Evolutionary conservation across 1,140 invertebrate species (phyloP).

Genomic region (Cyclina sinensis): DNA sequence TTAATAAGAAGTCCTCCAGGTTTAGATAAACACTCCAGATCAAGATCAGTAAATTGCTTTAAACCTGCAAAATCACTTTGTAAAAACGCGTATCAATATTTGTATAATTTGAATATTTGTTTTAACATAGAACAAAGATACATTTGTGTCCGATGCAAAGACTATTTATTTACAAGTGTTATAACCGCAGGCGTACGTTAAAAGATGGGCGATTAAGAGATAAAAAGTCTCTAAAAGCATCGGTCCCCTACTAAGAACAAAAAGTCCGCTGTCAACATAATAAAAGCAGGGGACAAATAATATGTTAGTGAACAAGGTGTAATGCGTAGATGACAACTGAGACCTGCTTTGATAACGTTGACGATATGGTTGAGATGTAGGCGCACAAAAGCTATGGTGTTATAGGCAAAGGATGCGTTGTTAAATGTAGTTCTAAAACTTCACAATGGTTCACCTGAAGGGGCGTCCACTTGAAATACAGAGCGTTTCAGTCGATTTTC

Average conservation of each 20-base stretch:
- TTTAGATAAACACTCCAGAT: slow-evolving; percentile 39
- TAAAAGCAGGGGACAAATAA: slow-evolving; percentile 23
- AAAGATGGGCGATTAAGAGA: slow-evolving; percentile 12
- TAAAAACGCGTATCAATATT: slow-evolving; percentile 20
- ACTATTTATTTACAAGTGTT: slow-evolving; percentile 15
- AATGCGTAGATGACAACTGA: not conserved
- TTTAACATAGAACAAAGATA: slow-evolving; percentile 17
- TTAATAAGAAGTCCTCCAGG: not conserved
- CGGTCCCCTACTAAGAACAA: slow-evolving; percentile 34
- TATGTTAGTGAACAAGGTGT: not conserved
- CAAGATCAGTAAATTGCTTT: not conserved
- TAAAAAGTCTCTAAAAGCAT: not conserved
- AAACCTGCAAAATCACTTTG: not conserved
- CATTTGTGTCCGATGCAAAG: not conserved
- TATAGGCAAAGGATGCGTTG: slow-evolving; percentile 13
- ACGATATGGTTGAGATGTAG: not conserved
- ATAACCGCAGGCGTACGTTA: not conserved
- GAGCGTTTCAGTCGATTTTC: not conserved
- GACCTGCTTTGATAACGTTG: not conserved
- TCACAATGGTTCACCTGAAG: slow-evolving; percentile 31
- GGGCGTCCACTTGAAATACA: not conserved
- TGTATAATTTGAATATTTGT: slow-evolving; percentile 23
- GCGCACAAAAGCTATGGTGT: not conserved
- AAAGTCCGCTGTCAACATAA: slow-evolving; percentile 4
- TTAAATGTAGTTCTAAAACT: not conserved